Evolutionary conservation across 2,113 vertebrate species (phyloP), one percentile per base, ranked within the genome.

Genomic region (Grus americana): DNA sequence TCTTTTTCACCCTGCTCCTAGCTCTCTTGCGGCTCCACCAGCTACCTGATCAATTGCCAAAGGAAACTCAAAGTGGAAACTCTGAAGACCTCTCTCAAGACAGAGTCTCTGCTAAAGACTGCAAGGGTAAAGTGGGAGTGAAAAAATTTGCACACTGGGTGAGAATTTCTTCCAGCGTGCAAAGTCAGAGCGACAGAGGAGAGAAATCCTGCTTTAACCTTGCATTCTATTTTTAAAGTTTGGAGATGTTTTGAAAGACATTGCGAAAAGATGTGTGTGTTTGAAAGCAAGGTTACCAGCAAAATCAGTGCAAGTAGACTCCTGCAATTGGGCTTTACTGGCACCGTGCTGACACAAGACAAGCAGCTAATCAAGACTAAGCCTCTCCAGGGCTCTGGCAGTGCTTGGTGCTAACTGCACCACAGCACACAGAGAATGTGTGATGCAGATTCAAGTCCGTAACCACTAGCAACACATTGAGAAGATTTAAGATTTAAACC

Each of bases 401-500:
- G 73, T 76, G 81, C 93, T 88, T 90, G 87, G 90, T 79, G 58
- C 80, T 68, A 36, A 40, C 67, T 38, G 91, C n/a, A 79, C 57
- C 49, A 30, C 61, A 71, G 66, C 2, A 5, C 68, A 46, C n/a
- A 50, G 67, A 66, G 38, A 72, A 55, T 0, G 40, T 13, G 16
- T 79, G 86, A 91, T 93, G 58, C 54, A 75, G 86, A 79, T 75
- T 92, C 76, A 79, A 67, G 44, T 29, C 95, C 85, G 87, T 91
- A 95, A 92, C 68, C 84, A 85, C 70, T 40, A 67, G 92, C 76
- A 82, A 94, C 57, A 79, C 89, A 61, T 0, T 82, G 49, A 93
- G 93, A 66, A 90, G 90, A 94, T 85, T 95, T 89, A 55, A 82
- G 87, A 40, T 72, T 94, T 90, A 88, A 85, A 16, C 38, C 67